Base-by-base conservation (phyloP, 1,140 invertebrate species). In the Sinella curviseta region DNA sequence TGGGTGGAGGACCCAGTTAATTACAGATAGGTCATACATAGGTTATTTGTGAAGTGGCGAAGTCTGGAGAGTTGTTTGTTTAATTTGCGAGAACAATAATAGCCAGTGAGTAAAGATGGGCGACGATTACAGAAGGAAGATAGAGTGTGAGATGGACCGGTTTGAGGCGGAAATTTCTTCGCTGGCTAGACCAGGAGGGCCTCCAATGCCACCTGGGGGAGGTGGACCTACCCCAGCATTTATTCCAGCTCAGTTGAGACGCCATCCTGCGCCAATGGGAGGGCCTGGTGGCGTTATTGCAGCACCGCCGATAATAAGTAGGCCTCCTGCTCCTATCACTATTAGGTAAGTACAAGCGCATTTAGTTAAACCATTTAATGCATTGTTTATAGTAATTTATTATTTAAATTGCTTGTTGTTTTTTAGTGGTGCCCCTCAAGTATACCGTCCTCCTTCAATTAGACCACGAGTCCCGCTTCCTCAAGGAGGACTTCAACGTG, bases 151-250 rank as follows among this genome's bases (percentile, higher is more conserved):
- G 67, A 82, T 83, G 82, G 78, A 83, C 35, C 74, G 82, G n/a
- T 83, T 83, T 67, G 82, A 83, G 33, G 78, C 78, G 8, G 82
- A 83, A 76, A 83, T 83, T 34, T 82, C 80, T 2, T 82, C 82
- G 0, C 35, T 83, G n/a, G 35, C 57, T 3, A 78, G 60, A 36
- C 34, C 74, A 1, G 57, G 57, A 16, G 16, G 16, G 8, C 57
- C 57, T 8, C 24, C 57, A n/a, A 3, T 3, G 12, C 8, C 57
- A n/a, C 67, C 78, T 55, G 77, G 34, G 14, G 54, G n/a, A 12
- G 76, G 39, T 12, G 16, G 60, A 14, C 4, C 78, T 3, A 78
- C 57, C 1, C 17, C 65, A n/a, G 77, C 78, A 1, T 83, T 82
- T 79, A 78, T 83, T 20, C 82, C 82, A 33, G 60, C 82, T 14